Conservation (phyloP, 2,888 invertebrate genomes). For the Agonopterix subpropinquella region DNA sequence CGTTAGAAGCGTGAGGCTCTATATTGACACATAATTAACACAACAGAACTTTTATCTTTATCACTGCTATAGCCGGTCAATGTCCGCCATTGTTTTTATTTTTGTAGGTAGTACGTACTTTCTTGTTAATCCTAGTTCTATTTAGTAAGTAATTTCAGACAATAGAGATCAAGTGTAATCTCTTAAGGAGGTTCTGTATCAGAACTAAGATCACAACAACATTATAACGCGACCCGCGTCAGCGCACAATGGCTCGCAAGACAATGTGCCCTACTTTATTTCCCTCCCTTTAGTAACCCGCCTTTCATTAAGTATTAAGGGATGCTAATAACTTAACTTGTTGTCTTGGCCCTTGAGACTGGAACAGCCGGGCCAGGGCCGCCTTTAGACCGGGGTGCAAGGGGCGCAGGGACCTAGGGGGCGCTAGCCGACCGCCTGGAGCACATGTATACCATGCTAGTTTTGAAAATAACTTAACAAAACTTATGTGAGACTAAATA, state of each 20-base stretch:
- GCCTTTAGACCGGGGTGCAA: too few relatives aligned
- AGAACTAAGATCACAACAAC: constrained; percentile 9
- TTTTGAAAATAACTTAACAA: too few relatives aligned
- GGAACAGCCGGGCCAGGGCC: neutral
- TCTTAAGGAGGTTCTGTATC: neutral
- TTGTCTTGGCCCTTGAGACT: constrained; percentile 2
- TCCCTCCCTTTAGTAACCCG: constrained; percentile 9
- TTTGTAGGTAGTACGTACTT: too few relatives aligned
- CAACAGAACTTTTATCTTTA: too few relatives aligned
- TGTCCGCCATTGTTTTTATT: too few relatives aligned
- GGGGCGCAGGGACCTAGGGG: too few relatives aligned
- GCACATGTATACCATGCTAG: too few relatives aligned
- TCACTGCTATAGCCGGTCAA: too few relatives aligned
- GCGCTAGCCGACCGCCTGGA: too few relatives aligned
- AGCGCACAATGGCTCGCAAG: constrained; percentile 12
- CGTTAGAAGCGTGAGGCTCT: too few relatives aligned
- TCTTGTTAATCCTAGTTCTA: neutral
- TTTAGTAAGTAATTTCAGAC: neutral
- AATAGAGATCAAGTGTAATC: neutral
- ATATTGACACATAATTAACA: too few relatives aligned
- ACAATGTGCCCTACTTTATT: constrained; percentile 16
- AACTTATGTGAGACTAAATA: too few relatives aligned
- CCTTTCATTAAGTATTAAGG: constrained; percentile 10
- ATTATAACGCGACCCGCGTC: constrained; percentile 17
- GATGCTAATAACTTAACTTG: constrained; percentile 4